A percentile compares a stretch with the other conserved stretches of the same genome.
Conservation (phyloP, 2,888 invertebrate species). For the Griposia aprilina region DNA sequence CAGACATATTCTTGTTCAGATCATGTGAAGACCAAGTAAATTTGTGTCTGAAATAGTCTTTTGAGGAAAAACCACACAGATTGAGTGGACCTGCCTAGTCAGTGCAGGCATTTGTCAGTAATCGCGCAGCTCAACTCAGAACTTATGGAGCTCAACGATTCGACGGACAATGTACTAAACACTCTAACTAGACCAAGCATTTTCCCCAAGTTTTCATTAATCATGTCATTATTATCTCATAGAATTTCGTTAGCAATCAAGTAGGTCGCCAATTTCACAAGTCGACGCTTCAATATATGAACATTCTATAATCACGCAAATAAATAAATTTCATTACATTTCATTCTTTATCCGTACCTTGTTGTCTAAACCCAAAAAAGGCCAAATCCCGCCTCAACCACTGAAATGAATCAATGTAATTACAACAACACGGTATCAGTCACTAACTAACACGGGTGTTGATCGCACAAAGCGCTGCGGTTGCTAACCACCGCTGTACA, state of each 20-base stretch:
- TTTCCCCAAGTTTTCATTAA: background rate
- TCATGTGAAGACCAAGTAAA: too few species aligned
- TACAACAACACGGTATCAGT: conserved; percentile 61
- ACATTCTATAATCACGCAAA: too few species aligned
- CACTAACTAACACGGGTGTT: conserved; percentile 66
- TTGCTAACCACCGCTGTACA: conserved; percentile 44
- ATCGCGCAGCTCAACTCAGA: too few species aligned
- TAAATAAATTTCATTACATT: too few species aligned
- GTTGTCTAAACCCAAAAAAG: background rate
- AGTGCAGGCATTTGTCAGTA: too few species aligned
- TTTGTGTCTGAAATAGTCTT: too few species aligned
- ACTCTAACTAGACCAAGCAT: background rate
- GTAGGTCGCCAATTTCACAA: background rate
- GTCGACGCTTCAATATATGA: background rate
- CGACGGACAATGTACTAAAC: background rate
- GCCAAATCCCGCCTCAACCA: conserved; percentile 14
- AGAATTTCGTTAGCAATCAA: background rate
- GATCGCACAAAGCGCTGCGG: conserved; percentile 68
- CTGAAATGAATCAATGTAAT: conserved; percentile 59
- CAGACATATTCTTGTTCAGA: too few species aligned
- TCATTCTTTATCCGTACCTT: background rate
- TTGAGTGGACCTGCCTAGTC: too few species aligned
- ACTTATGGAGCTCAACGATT: too few species aligned
- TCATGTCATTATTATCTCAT: background rate
- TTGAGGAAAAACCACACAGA: too few species aligned